Evolutionary conservation across 2,888 invertebrate genomes (phyloP).

Genomic region (Biston stratarius): DNA sequence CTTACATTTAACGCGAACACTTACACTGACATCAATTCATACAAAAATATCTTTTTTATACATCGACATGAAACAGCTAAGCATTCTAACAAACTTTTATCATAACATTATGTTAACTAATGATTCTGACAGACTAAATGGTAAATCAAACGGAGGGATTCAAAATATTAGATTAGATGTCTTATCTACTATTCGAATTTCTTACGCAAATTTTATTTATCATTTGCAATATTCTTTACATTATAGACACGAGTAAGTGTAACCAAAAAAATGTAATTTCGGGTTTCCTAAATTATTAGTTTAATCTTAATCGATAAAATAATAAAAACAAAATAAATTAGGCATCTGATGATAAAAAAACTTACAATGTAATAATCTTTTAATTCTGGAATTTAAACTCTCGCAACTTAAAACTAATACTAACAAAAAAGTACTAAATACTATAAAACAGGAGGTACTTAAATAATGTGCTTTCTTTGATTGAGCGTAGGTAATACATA

Average conservation of each 20-base stretch:
- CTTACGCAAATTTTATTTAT: constrained; percentile 1
- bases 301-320: constrained; percentile 52
- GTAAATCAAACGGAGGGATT: constrained; percentile 27
- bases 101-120: constrained; percentile 11
- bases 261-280: not conserved
- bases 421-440: constrained; percentile 72
- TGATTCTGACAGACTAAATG: constrained; percentile 1
- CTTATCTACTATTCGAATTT: constrained; percentile 13
- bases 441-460: constrained; percentile 62
- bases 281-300: constrained; percentile 35
- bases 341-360: constrained; percentile 60
- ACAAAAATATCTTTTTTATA: constrained; percentile 85
- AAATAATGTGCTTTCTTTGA: constrained; percentile 45
- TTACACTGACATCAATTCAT: constrained; percentile 75
- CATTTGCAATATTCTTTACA: constrained; percentile 5
- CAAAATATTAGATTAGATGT: constrained; percentile 11
- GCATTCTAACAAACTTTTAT: constrained; percentile 61
- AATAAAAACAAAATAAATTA: constrained; percentile 78
- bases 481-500: constrained; percentile 40
- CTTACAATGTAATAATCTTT: constrained; percentile 78
- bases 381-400: constrained; percentile 81
- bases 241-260: not conserved
- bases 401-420: constrained; percentile 76
- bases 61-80: constrained; percentile 74
- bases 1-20: constrained; percentile 71